These are phyloP conservation scores for Temnothorax longispinosus DNA, from an alignment of 1,140 invertebrate species.

Conservation along the genomic window DNA sequence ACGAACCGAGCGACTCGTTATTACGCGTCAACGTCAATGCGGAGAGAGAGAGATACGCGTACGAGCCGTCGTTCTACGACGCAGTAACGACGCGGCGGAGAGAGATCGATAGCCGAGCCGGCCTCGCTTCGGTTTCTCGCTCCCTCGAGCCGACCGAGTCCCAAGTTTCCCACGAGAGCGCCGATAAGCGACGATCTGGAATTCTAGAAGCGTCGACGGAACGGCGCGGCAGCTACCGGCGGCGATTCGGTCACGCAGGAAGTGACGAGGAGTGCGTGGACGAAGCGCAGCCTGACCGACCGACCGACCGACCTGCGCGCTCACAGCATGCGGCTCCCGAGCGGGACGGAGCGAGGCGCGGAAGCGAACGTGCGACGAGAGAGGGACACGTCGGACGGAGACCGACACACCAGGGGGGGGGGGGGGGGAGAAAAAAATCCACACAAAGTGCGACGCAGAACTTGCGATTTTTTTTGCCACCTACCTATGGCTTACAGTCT, in stretches of 20 bases:
- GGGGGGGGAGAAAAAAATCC: conserved; percentile 9
- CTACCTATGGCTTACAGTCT: conserved; percentile 81
- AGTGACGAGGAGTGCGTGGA: conserved; percentile 24
- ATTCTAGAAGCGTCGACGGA: conserved; percentile 13
- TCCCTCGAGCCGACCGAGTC: neutral
- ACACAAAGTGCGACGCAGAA: conserved; percentile 7
- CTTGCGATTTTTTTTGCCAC: conserved; percentile 27
- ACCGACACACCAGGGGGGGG: neutral
- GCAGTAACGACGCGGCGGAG: conserved; percentile 67
- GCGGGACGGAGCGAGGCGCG: neutral
- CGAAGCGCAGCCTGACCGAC: neutral
- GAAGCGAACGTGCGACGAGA: neutral
- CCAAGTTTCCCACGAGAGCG: conserved; percentile 29
- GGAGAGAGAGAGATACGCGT: conserved; percentile 26
- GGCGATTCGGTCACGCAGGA: conserved; percentile 1
- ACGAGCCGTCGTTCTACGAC: conserved; percentile 71
- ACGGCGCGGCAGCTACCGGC: neutral
- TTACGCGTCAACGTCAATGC: conserved; percentile 72
- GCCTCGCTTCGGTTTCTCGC: neutral
- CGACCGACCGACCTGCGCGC: conserved; percentile 10
- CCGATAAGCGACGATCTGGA: conserved; percentile 6
- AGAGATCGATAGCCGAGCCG: conserved; percentile 73
- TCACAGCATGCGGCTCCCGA: conserved; percentile 20
- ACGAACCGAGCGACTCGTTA: neutral
- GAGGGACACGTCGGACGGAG: neutral